Evolutionary conservation across 2,797 vertebrate genomes (phyloP).

Genomic region (Falco concolor): DNA sequence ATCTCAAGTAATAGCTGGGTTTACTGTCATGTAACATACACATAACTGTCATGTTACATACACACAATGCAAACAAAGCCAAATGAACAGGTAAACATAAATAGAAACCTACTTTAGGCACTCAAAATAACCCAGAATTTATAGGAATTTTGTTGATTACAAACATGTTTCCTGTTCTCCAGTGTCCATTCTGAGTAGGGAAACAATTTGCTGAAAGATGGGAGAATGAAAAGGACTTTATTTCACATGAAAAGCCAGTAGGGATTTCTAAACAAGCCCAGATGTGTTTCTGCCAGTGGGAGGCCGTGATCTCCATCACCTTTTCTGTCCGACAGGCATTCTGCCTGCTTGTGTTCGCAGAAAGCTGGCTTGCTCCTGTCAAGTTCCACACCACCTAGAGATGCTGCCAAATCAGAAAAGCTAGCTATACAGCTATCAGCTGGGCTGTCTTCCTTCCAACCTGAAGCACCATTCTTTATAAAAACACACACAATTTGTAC

Average conservation of each 20-base stretch:
- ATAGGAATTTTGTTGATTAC: neutral
- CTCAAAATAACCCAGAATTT: neutral
- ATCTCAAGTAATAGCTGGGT: neutral
- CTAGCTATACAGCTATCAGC: neutral
- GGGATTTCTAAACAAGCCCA: conserved; percentile 24
- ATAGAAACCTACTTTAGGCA: neutral
- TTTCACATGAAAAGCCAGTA: neutral
- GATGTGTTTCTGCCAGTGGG: neutral
- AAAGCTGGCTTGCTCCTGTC: neutral
- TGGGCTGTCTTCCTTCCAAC: neutral
- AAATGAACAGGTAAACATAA: neutral
- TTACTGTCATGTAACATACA: neutral
- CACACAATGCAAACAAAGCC: neutral
- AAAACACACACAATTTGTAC: neutral
- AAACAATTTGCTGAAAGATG: conserved; percentile 27
- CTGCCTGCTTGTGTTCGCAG: neutral
- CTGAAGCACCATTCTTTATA: neutral
- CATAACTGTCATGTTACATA: neutral
- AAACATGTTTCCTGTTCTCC: neutral
- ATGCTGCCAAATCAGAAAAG: neutral
- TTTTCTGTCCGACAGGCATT: neutral
- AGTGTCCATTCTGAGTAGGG: neutral
- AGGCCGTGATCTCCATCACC: neutral
- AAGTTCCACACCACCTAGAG: neutral
- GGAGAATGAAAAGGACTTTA: conserved; percentile 11